Percentiles rank a stretch among this genome's conserved stretches.
Evolutionary conservation across 2,113 vertebrate species (phyloP).

Genomic region (Cololabis saira): DNA sequence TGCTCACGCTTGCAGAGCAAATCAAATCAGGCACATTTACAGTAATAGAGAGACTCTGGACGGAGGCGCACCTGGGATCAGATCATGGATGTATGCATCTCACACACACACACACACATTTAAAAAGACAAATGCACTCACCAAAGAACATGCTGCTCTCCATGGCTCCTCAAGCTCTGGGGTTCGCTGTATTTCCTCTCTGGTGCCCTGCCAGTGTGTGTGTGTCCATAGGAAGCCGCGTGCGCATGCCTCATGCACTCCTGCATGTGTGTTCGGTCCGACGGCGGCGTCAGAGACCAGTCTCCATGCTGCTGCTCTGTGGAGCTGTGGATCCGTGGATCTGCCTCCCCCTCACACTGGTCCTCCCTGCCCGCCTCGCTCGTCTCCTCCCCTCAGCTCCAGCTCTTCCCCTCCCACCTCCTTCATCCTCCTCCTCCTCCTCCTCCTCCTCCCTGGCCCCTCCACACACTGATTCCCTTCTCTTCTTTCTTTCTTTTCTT

Average conservation of each 20-base stretch:
- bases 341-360: conserved; percentile 35
- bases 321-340: conserved; percentile 50
- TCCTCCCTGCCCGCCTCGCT: conserved; percentile 45
- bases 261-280: conserved; percentile 64
- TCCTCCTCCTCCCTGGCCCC: conserved; percentile 38
- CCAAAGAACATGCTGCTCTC: conserved; percentile 99
- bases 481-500: conserved; percentile 46
- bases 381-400: conserved; percentile 54
- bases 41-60: not conserved
- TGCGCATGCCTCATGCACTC: conserved; percentile 83
- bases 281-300: conserved; percentile 70
- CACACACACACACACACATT: conserved; percentile 3
- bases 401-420: conserved; percentile 42
- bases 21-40: not conserved
- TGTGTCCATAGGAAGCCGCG: conserved; percentile 66
- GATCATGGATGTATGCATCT: not conserved
- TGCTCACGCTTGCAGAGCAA: conserved; percentile 1
- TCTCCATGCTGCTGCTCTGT: conserved; percentile 63
- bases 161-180: conserved; percentile 88
- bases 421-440: conserved; percentile 25
- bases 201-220: conserved; percentile 80
- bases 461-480: conserved; percentile 40
- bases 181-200: conserved; percentile 83
- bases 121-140: conserved; percentile 84
- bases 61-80: not conserved